phyloP scores from a whole-genome alignment of 2,797 vertebrate species.

The Protosalanx chinensis region DNA sequence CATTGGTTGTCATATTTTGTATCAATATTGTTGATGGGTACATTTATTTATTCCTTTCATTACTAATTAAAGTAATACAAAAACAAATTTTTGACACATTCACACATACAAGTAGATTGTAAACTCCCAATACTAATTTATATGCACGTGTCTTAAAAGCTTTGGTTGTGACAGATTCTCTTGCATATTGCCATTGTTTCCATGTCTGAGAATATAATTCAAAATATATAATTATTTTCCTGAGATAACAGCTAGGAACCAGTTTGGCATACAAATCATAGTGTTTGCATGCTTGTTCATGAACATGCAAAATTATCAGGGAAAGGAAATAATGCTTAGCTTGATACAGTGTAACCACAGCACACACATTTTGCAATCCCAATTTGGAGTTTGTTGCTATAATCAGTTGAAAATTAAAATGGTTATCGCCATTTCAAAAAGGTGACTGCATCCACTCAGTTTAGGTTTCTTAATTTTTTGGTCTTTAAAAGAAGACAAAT shows the following conservation, averaged over 20 bases:
- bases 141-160: too few species aligned
- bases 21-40: too few species aligned
- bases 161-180: too few species aligned
- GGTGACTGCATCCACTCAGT: conserved; percentile 52
- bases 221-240: conserved; percentile 35
- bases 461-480: conserved; percentile 61
- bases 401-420: conserved; percentile 65
- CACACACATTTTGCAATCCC: conserved; percentile 65
- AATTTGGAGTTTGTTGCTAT: conserved; percentile 65
- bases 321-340: conserved; percentile 58
- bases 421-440: conserved; percentile 57
- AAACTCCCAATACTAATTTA: too few species aligned
- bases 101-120: too few species aligned
- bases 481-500: conserved; percentile 44
- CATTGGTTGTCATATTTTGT: too few species aligned
- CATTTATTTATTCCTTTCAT: too few species aligned
- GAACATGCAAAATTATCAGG: conserved; percentile 62
- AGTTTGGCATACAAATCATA: conserved; percentile 39
- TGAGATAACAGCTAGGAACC: too few species aligned
- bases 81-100: too few species aligned
- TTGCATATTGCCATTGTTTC: conserved; percentile 34
- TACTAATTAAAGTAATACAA: too few species aligned
- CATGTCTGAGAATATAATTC: conserved; percentile 54
- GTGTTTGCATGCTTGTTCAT: conserved; percentile 62
- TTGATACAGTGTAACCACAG: conserved; percentile 46